phyloP scores from a whole-genome alignment of 2,113 vertebrate genomes.

The Asarcornis scutulata region DNA sequence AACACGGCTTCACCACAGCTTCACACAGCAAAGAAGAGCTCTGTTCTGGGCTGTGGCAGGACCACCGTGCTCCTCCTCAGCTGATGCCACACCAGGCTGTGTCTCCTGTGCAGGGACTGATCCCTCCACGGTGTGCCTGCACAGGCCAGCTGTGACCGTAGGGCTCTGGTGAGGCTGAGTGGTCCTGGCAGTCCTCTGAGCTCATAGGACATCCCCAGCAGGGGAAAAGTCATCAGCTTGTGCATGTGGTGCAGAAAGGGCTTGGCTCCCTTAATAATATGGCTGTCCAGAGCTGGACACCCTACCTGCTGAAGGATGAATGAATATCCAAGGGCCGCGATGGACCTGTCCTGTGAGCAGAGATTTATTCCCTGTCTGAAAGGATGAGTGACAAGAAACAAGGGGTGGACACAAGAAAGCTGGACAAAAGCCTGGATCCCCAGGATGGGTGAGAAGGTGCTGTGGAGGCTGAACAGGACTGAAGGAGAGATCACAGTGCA shows the following conservation, averaged over 20 bases:
- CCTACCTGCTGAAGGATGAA: neutral
- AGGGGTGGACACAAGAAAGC: neutral
- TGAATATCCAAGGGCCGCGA: rapidly evolving
- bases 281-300: neutral
- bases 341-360: neutral
- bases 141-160: too few relatives aligned
- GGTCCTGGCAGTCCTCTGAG: neutral
- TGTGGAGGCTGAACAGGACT: neutral
- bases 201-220: neutral
- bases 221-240: neutral
- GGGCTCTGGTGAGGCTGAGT: too few relatives aligned
- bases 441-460: neutral
- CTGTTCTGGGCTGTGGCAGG: neutral
- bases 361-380: neutral
- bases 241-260: neutral
- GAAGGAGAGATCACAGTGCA: neutral
- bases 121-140: too few relatives aligned
- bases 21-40: neutral
- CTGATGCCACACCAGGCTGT: neutral
- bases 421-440: neutral
- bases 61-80: neutral
- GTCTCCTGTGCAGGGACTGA: too few relatives aligned
- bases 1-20: neutral
- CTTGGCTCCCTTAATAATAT: neutral
- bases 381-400: neutral